Evolutionary conservation across 2,888 invertebrate species (phyloP).

Genomic region (Leptopilina myrica): DNA sequence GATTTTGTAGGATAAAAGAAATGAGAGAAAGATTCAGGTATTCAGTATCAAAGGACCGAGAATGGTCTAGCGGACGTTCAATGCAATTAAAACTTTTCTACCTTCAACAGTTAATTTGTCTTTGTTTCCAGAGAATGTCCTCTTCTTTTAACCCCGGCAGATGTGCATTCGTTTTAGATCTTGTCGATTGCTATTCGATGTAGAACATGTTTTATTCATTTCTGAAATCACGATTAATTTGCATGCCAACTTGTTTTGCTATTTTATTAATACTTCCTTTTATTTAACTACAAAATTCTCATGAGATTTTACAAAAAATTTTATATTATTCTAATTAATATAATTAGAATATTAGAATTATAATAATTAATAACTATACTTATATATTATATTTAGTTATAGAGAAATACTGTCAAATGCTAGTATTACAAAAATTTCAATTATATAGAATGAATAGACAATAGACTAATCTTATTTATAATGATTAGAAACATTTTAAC

Average conservation of each 20-base stretch:
- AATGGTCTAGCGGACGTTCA: slow-evolving; percentile 56
- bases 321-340: too few species aligned
- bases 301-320: too few species aligned
- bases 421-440: too few species aligned
- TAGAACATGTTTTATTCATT: slow-evolving; percentile 53
- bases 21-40: slow-evolving; percentile 11
- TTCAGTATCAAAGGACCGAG: slow-evolving; percentile 57
- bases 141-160: slow-evolving; percentile 44
- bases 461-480: too few species aligned
- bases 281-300: too few species aligned
- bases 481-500: too few species aligned
- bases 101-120: slow-evolving; percentile 69
- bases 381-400: too few species aligned
- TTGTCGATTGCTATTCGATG: slow-evolving; percentile 47
- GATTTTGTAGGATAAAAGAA: slow-evolving; percentile 40
- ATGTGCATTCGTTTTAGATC: slow-evolving; percentile 53
- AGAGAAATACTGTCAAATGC: too few species aligned
- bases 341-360: too few species aligned
- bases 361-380: too few species aligned
- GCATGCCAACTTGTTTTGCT: background rate
- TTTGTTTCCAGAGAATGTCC: slow-evolving; percentile 60
- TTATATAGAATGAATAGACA: too few species aligned
- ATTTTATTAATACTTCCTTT: background rate
- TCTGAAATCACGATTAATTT: slow-evolving; percentile 39
- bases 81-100: slow-evolving; percentile 74